Conservation (phyloP, 2,888 invertebrate genomes). For the Melanostoma mellinum region DNA sequence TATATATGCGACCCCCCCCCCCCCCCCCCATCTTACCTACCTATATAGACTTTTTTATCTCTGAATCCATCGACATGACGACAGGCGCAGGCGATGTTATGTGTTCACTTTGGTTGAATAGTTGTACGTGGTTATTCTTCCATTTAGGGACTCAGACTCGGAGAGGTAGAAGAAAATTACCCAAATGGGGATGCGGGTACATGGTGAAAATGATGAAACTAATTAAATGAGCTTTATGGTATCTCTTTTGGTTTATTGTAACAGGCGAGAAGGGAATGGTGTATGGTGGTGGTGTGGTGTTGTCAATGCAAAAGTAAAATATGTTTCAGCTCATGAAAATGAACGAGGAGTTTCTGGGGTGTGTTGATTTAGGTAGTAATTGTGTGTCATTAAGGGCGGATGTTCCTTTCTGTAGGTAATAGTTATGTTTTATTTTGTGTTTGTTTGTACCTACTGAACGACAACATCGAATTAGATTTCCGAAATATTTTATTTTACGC, state of each 20-base stretch:
- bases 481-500: constrained; percentile 39
- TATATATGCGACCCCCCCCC: neutral
- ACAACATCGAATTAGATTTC: constrained; percentile 17
- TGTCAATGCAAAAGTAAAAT: constrained; percentile 38
- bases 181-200: constrained; percentile 43
- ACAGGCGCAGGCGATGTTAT: neutral
- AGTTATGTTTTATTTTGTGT: constrained; percentile 31
- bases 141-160: constrained; percentile 29
- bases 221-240: constrained; percentile 65
- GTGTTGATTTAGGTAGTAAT: constrained; percentile 61
- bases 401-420: constrained; percentile 32
- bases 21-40: neutral
- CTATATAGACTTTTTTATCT: constrained; percentile 11
- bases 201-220: constrained; percentile 62
- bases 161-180: constrained; percentile 45
- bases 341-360: constrained; percentile 36
- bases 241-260: constrained; percentile 26
- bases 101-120: constrained; percentile 43
- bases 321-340: constrained; percentile 36
- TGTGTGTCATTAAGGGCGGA: constrained; percentile 55
- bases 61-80: neutral
- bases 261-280: neutral
- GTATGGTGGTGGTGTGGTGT: neutral
- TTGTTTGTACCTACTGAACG: neutral
- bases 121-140: constrained; percentile 54